Base-by-base conservation (phyloP, 2,113 vertebrate genomes). In the Hippocampus mohnikei region DNA sequence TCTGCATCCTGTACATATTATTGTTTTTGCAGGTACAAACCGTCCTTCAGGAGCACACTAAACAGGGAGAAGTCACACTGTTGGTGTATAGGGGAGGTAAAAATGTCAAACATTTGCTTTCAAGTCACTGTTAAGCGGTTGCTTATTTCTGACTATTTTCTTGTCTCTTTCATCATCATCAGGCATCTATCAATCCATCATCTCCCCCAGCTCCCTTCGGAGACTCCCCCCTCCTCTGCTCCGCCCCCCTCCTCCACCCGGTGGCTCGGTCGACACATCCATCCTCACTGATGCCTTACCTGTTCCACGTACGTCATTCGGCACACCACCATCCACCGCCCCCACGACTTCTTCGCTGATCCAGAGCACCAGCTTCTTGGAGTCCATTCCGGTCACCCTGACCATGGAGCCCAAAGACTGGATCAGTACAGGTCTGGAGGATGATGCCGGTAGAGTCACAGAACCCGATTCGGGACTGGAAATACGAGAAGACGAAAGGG, bases 341-440 rank as follows among this genome's bases (percentile, higher is more conserved):
- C n/a, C 3, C 2, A 69, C 46, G 41, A 85, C 55, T 64, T 88
- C 89, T 70, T 80, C 89, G 0, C 74, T 93, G 60, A 85, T 93
- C 74, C 92, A 94, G 85, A 94, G 93, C 89, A 94, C 93, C 76
- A 94, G 93, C 65, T 94, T 94, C 84, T 46, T 94, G 82, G n/a
- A 93, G 81, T 92, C 90, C 0, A 89, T 94, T 62, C 93, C 93
- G 0, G 91, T 94, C 64, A 93, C 93, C 11, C 84, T 94, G 65
- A 94, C 93, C 44, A 90, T 93, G 90, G 93, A 93, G 70, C 92
- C 93, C 69, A 87, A 87, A 59, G 93, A 94, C 81, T 94, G 93
- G 93, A 77, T 91, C 72, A 88, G 77, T 69, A 83, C 85, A 0
- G 89, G 88, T 66, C 82, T 87, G 77, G 87, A 87, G 66, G 92